phyloP scores from a whole-genome alignment of 1,140 invertebrate genomes.

The Zaprionus taronus region DNA sequence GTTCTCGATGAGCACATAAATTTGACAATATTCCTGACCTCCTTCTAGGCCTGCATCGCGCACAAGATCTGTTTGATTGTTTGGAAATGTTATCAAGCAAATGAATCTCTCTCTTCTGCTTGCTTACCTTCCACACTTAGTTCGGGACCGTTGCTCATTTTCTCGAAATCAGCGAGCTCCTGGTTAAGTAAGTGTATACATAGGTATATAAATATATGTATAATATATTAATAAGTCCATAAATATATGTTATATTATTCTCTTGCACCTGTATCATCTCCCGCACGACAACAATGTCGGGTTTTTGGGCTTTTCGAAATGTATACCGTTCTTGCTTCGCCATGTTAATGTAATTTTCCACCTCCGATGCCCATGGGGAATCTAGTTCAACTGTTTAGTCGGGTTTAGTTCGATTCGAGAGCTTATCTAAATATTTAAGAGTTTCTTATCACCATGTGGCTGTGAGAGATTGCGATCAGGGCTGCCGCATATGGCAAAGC shows the following conservation, averaged over 20 bases:
- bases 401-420: background rate
- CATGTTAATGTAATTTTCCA: slow-evolving; percentile 17
- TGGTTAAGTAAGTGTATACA: background rate
- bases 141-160: slow-evolving; percentile 90
- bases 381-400: slow-evolving; percentile 5
- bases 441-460: slow-evolving; percentile 16
- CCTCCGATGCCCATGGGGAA: background rate
- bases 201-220: background rate
- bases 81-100: background rate
- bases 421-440: slow-evolving; percentile 36
- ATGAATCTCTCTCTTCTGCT: background rate
- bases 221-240: background rate
- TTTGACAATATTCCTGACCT: slow-evolving; percentile 87
- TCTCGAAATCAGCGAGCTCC: slow-evolving; percentile 93
- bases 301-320: slow-evolving; percentile 84
- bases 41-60: slow-evolving; percentile 89
- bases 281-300: slow-evolving; percentile 85
- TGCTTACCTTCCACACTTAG: slow-evolving; percentile 86
- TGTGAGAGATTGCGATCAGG: slow-evolving; percentile 1
- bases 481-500: slow-evolving; percentile 1
- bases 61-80: slow-evolving; percentile 86
- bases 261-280: slow-evolving; percentile 84
- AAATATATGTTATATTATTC: background rate
- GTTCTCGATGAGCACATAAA: slow-evolving; percentile 87
- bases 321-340: slow-evolving; percentile 36